A percentile compares a stretch with the other conserved stretches of the same genome.
Evolutionary conservation across 2,113 vertebrate genomes (phyloP).

Genomic region (Pedionomus torquatus): DNA sequence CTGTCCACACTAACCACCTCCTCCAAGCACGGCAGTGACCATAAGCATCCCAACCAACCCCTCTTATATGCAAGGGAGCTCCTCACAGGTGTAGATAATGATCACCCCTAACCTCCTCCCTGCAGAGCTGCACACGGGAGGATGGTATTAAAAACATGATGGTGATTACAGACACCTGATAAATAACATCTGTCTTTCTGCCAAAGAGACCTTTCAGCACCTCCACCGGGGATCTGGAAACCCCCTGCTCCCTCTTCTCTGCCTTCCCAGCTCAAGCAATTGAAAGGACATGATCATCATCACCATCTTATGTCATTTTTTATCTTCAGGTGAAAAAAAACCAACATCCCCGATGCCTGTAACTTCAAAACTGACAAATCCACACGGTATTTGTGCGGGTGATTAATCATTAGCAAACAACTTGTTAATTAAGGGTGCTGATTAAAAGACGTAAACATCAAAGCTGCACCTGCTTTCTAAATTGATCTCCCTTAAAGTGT

Average conservation of each 20-base stretch:
- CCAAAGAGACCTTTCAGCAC: no score
- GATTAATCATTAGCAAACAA: slow-evolving; percentile 38
- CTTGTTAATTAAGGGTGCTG: slow-evolving; percentile 41
- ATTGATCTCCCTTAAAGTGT: slow-evolving; percentile 5
- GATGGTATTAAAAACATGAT: not conserved
- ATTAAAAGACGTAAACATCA: slow-evolving; percentile 10
- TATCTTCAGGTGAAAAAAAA: not conserved
- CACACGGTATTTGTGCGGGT: not conserved
- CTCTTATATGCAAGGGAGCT: not conserved
- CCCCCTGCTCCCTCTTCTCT: not conserved
- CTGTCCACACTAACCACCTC: fast-evolving
- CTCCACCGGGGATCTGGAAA: not conserved
- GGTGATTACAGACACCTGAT: not conserved
- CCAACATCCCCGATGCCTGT: not conserved
- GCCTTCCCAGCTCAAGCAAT: not conserved
- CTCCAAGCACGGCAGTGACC: fast-evolving
- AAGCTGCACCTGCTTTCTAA: slow-evolving; percentile 31
- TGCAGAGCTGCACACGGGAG: not conserved
- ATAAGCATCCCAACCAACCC: not conserved
- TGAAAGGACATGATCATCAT: fast-evolving
- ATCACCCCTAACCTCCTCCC: not conserved
- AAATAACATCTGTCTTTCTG: not conserved
- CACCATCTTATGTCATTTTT: not conserved
- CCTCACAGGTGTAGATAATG: not conserved
- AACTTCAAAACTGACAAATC: not conserved